Evolutionary conservation across 1,140 invertebrate species (phyloP).

Genomic region (Elysia chlorotica): DNA sequence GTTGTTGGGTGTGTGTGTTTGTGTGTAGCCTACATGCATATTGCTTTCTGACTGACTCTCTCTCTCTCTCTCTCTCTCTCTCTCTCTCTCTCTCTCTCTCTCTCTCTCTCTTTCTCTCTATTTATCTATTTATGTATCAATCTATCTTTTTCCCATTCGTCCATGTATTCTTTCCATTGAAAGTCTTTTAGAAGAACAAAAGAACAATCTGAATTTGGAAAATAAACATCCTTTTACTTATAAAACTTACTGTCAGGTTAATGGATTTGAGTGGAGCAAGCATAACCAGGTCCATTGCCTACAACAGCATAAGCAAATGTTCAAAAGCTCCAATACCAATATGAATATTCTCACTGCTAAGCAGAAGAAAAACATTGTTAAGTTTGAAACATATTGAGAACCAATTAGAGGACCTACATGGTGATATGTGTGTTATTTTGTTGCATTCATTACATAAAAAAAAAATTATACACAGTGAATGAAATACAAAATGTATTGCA

Average conservation of each 20-base stretch:
- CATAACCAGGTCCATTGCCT: not conserved
- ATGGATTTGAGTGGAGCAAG: not conserved
- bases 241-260: not conserved
- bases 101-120: not conserved
- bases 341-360: too few relatives aligned
- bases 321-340: not conserved
- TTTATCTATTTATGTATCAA: not conserved
- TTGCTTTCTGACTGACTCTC: not conserved
- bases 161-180: not conserved
- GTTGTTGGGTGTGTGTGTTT: not conserved
- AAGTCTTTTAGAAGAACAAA: too few relatives aligned
- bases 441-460: too few relatives aligned
- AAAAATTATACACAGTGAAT: too few relatives aligned
- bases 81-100: not conserved
- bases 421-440: too few relatives aligned
- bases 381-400: too few relatives aligned
- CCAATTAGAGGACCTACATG: too few relatives aligned
- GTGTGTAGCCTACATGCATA: not conserved
- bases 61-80: conserved; percentile 5
- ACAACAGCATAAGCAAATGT: not conserved
- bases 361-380: too few relatives aligned
- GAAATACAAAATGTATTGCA: too few relatives aligned
- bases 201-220: too few relatives aligned
- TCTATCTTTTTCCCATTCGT: not conserved
- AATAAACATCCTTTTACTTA: too few relatives aligned